Evolutionary conservation across 2,113 vertebrate genomes (phyloP).

Genomic region (Ctenomys sociabilis): DNA sequence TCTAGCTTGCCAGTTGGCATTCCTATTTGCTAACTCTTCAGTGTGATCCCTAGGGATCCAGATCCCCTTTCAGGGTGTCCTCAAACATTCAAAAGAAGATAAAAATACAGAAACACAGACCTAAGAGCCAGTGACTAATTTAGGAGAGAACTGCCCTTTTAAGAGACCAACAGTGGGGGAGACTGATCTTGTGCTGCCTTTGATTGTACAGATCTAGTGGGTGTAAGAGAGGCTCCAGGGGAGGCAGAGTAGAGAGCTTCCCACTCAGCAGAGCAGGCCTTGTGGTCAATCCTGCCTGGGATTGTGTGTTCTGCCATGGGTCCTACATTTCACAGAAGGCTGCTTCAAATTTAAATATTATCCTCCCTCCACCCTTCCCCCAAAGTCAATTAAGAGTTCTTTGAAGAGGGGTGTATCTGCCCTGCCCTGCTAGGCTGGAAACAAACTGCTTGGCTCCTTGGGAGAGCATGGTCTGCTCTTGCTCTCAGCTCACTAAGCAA

Average conservation of each 20-base stretch:
- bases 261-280: background rate
- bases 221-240: background rate
- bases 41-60: background rate
- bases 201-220: background rate
- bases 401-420: conserved; percentile 2
- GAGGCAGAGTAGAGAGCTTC: background rate
- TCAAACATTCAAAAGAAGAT: conserved; percentile 22
- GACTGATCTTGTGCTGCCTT: background rate
- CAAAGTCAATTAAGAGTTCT: conserved; percentile 58
- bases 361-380: background rate
- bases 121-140: background rate
- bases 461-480: background rate
- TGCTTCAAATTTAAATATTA: conserved; percentile 45
- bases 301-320: background rate
- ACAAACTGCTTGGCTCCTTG: conserved; percentile 46
- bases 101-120: background rate
- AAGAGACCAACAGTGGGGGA: background rate
- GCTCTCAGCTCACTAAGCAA: conserved; percentile 67
- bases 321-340: conserved; percentile 22
- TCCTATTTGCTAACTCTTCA: background rate
- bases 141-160: background rate
- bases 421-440: conserved; percentile 33
- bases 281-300: background rate
- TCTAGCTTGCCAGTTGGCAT: background rate
- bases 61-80: background rate